phyloP scores from a whole-genome alignment of 2,113 vertebrate genomes.

The Colistium nudipinnis region DNA sequence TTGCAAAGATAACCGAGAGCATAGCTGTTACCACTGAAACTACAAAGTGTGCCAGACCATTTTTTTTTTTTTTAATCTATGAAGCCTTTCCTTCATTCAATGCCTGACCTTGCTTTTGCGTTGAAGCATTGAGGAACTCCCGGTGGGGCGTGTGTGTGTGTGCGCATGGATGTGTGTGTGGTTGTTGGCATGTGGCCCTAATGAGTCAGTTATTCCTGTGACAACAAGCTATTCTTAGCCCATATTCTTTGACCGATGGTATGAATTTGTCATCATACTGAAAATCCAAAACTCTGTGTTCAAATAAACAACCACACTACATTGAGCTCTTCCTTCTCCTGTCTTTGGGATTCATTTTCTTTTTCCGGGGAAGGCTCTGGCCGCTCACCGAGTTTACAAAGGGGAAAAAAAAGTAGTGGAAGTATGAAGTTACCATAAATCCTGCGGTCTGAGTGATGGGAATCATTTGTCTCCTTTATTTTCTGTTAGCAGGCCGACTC shows the following conservation, averaged over 20 bases:
- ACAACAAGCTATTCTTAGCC: conserved; percentile 34
- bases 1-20: conserved; percentile 1
- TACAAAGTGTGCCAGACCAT: conserved; percentile 1
- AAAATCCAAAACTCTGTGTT: background rate
- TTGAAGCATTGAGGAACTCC: conserved; percentile 28
- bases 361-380: conserved; percentile 40
- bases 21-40: background rate
- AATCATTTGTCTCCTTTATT: conserved; percentile 58
- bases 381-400: conserved; percentile 17
- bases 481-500: conserved; percentile 31
- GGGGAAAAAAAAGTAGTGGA: background rate
- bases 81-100: conserved; percentile 43
- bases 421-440: conserved; percentile 45
- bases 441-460: conserved; percentile 9
- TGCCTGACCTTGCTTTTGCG: conserved; percentile 18
- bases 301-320: background rate
- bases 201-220: conserved; percentile 50
- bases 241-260: background rate
- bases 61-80: conserved; percentile 17
- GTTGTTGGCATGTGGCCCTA: conserved; percentile 2
- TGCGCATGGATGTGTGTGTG: background rate
- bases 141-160: background rate
- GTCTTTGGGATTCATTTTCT: conserved; percentile 18
- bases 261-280: background rate
- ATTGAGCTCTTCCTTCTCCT: conserved; percentile 11